Base-by-base conservation (phyloP, 2,888 invertebrate species). In the Lamellibrachia columna region DNA sequence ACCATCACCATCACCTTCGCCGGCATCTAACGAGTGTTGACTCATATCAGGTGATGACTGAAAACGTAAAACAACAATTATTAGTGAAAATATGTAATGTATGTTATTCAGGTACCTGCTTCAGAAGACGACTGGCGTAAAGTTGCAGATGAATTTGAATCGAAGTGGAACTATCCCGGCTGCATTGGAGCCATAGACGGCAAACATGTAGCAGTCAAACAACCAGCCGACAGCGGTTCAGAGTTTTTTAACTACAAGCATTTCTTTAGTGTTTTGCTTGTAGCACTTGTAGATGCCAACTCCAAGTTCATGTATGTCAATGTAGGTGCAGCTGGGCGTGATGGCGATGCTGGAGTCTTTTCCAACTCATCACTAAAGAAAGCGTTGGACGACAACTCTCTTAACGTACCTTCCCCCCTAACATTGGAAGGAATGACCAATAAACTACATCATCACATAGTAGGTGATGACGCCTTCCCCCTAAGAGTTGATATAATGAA, bases 391-490 rank as follows among this genome's bases (percentile, higher is more conserved):
- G 75, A 90, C 1, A 90, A 91, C 9, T 90, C 40, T 2, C 92
- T 94, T 15, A 58, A 92, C 60, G 11, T 94, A 15, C 94, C 94
- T 8, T 40, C 15, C 8, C 4, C 93, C 93, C 28, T 52, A 52
- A 90, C 40, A 90, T 60, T 60, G 60, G 60, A 15, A 6, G 60
- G 60, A 60, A 60, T 2, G 60, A 60, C 7, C 3, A 11, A 3
- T 11, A 8, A 8, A 11, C 3, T 60, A 60, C 60, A 60, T 60
- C 60, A 60, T 60, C 11, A 60, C 22, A 40, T 40, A 40, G 92
- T 94, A 6, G 94, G 92, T n/a, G 94, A 94, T 93, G 94, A 94
- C 28, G 94, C 94, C 3, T 94, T 94, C 92, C 93, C 93, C 11
- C 90, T 94, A 15, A 93, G 92, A 90, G 7, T 15, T 0, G 90